phyloP scores from a whole-genome alignment of 2,888 invertebrate species.

The Lysandra bellargus region DNA sequence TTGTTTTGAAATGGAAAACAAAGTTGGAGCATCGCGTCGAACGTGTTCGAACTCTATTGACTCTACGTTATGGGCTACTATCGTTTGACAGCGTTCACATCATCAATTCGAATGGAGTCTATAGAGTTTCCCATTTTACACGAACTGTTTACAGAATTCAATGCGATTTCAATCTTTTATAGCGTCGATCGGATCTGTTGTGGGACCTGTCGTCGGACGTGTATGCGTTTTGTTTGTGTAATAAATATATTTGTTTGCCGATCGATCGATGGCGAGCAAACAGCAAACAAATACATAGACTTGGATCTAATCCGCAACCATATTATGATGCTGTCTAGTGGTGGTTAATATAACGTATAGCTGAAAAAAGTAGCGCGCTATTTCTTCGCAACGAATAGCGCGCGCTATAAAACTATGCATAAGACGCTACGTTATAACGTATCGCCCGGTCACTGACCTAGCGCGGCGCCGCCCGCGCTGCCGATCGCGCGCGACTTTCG shows the following conservation, averaged over 20 bases:
- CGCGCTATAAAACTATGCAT: too few relatives aligned
- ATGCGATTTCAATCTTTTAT: constrained; percentile 27
- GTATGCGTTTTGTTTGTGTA: background rate
- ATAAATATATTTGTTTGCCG: background rate
- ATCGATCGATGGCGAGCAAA: constrained; percentile 1
- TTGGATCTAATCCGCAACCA: background rate
- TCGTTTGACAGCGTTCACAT: background rate
- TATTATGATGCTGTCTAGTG: background rate
- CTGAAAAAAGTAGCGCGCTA: too few relatives aligned
- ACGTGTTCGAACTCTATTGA: background rate
- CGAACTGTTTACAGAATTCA: constrained; percentile 27
- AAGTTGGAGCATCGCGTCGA: background rate
- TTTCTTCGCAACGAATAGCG: too few relatives aligned
- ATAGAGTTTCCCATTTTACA: constrained; percentile 31
- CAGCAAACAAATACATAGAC: background rate
- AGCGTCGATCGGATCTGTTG: constrained; percentile 11
- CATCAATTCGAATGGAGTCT: background rate
- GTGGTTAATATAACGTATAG: too few relatives aligned
- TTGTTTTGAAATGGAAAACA: constrained; percentile 15
- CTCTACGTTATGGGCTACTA: background rate
- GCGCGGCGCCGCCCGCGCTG: too few relatives aligned
- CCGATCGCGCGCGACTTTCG: too few relatives aligned
- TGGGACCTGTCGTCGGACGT: background rate
- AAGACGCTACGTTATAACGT: too few relatives aligned
- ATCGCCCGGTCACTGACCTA: too few relatives aligned